Conservation (phyloP, 2,113 vertebrate species). For the Gopherus evgoodei region DNA sequence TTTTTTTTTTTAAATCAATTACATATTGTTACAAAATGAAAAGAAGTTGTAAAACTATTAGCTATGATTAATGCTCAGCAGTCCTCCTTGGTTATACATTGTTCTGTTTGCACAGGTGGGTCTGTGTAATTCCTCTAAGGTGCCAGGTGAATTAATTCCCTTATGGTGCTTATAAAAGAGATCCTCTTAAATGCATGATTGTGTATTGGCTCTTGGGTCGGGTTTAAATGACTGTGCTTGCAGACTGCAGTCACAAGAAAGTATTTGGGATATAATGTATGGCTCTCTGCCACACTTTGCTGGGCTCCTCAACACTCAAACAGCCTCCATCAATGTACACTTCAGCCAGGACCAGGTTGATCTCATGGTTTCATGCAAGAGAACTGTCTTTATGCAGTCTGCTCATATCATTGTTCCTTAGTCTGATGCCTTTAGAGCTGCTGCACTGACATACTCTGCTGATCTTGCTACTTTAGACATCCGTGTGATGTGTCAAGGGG, state of each 20-base stretch:
- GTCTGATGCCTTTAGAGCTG: fast-evolving
- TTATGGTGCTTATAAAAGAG: not conserved
- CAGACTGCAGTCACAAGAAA: fast-evolving
- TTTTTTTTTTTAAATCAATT: conserved; percentile 29
- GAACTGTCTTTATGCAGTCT: conserved; percentile 15
- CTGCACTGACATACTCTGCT: conserved; percentile 42
- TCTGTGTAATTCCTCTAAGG: not conserved
- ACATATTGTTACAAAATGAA: conserved; percentile 39
- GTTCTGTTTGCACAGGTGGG: not conserved
- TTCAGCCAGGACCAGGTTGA: not conserved
- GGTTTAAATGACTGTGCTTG: not conserved
- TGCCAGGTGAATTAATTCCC: not conserved
- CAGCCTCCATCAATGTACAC: not conserved
- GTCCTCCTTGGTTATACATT: not conserved
- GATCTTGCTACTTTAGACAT: conserved; percentile 42
- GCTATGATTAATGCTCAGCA: not conserved
- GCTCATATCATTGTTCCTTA: not conserved
- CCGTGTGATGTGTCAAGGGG: conserved; percentile 42
- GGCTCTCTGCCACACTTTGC: fast-evolving
- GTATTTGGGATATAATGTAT: fast-evolving
- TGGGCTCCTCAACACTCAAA: not conserved
- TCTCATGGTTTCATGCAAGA: not conserved
- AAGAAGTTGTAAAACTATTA: conserved; percentile 38
- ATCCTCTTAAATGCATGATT: not conserved
- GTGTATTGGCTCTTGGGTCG: not conserved